phyloP scores from a whole-genome alignment of 2,113 vertebrate species.

The Bos taurus region ARS-UCD2.0 NC_037339.1:66694501-66695000 shows the following conservation, averaged over 20 bases:
- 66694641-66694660: background rate
- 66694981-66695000: no score
- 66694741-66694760: no score
- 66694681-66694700: background rate
- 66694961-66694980: no score
- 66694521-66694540: background rate
- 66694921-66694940: no score
- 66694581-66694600: background rate
- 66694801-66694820: accelerated
- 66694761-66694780: no score
- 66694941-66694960: no score
- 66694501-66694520: background rate
- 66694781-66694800: no score
- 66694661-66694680: background rate
- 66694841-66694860: no score
- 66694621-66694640: background rate
- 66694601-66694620: background rate
- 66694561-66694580: background rate
- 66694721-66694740: no score
- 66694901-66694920: no score
- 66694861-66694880: no score
- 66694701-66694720: background rate
- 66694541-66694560: background rate
- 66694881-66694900: no score
- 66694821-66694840: accelerated